These are phyloP conservation scores for Sepioteuthis lessoniana DNA, from an alignment of 2,888 invertebrate species.

Conservation along the genomic window DNA sequence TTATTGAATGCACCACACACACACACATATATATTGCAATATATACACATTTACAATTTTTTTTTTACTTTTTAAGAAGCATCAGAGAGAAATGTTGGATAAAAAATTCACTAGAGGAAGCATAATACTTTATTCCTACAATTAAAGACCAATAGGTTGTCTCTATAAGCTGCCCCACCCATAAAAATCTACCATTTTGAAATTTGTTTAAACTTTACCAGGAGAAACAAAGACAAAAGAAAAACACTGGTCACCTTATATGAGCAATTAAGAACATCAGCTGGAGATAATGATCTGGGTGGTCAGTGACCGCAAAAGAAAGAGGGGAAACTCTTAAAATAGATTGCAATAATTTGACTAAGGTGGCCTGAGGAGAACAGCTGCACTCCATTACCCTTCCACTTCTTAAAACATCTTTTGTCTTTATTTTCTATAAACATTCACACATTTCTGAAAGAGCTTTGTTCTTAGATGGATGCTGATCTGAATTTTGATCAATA, in stretches of 20 bases:
- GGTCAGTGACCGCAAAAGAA: not conserved
- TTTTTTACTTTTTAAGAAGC: not conserved
- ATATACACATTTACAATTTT: not conserved
- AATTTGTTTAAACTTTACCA: not conserved
- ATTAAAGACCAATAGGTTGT: not conserved
- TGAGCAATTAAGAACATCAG: not conserved
- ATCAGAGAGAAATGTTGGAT: not conserved
- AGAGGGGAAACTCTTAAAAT: not conserved
- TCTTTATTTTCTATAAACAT: conserved; percentile 16
- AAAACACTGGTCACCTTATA: conserved; percentile 1
- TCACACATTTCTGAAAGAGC: not conserved
- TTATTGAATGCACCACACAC: too few species aligned
- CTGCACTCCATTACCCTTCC: not conserved
- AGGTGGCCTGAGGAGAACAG: not conserved
- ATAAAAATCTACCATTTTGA: not conserved
- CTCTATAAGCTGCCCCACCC: not conserved
- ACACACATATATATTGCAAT: too few species aligned
- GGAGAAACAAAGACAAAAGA: not conserved
- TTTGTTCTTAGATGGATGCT: too few species aligned
- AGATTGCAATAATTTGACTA: not conserved
- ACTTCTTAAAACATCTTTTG: not conserved
- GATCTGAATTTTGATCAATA: not conserved
- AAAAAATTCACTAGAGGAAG: not conserved
- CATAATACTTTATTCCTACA: not conserved
- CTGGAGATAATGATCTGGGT: conserved; percentile 33